Conservation (phyloP, 2,797 vertebrate species). For the Protonibea diacanthus region DNA sequence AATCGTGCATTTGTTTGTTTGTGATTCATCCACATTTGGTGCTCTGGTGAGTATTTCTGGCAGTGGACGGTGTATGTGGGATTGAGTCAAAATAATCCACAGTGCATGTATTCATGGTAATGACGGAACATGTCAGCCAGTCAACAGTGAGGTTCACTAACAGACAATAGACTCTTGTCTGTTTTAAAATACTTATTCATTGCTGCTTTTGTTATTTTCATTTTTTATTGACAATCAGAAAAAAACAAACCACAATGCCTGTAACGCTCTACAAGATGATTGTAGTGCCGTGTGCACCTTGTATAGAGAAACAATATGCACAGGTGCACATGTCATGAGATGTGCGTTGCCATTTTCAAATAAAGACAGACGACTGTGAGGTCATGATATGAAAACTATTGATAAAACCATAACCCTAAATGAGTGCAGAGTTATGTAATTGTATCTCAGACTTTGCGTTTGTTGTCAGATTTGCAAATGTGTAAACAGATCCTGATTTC, state of each 20-base stretch:
- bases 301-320: neutral
- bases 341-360: neutral
- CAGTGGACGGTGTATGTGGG: neutral
- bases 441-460: no score
- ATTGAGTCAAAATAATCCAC: neutral
- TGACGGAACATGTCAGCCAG: neutral
- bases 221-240: no score
- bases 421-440: no score
- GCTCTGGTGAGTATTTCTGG: neutral
- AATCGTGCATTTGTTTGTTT: neutral
- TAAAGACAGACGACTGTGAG: neutral
- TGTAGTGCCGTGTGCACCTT: neutral
- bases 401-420: no score
- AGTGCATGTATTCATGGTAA: neutral
- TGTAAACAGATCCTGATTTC: no score
- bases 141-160: neutral
- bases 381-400: no score
- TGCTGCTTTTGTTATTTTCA: neutral
- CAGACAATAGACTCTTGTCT: neutral
- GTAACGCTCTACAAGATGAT: no score
- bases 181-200: neutral
- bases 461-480: no score
- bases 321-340: neutral
- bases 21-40: neutral
- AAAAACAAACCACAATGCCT: no score